A percentile compares a stretch with the other conserved stretches of the same genome.
These are phyloP conservation scores for Orchesella flavescens DNA, from an alignment of 2,888 invertebrate species.

Conservation along the genomic window DNA sequence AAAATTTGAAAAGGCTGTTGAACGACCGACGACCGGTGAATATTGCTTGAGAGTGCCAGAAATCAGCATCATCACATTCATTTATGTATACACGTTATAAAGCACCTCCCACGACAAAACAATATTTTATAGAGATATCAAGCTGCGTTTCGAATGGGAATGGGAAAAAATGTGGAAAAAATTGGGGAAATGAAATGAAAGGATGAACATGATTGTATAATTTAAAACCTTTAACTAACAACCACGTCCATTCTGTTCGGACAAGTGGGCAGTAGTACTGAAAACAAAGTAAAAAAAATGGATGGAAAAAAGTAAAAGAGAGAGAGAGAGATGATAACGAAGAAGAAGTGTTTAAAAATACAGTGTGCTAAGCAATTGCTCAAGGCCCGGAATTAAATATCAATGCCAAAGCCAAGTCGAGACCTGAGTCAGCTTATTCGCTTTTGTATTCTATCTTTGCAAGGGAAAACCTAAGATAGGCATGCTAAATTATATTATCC, in stretches of 20 bases:
- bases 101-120: slow-evolving; percentile 33
- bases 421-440: neutral
- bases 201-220: too few species aligned
- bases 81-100: neutral
- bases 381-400: slow-evolving; percentile 25
- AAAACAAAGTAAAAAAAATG: neutral
- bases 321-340: neutral
- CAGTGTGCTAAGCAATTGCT: neutral
- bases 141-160: slow-evolving; percentile 35
- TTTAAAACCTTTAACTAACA: too few species aligned
- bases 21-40: neutral
- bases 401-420: neutral
- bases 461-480: slow-evolving; percentile 40
- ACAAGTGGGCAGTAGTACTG: neutral
- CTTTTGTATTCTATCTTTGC: neutral
- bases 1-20: slow-evolving; percentile 7
- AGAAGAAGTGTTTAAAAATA: neutral
- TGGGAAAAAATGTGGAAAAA: slow-evolving; percentile 7
- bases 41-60: neutral
- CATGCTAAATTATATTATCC: slow-evolving; percentile 49
- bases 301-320: too few species aligned
- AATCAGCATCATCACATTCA: neutral
- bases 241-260: neutral
- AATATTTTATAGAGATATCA: slow-evolving; percentile 49
- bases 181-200: slow-evolving; percentile 5